These are phyloP conservation scores for Panthera leo DNA, from an alignment of 2,113 vertebrate species.

Conservation along the genomic window DNA sequence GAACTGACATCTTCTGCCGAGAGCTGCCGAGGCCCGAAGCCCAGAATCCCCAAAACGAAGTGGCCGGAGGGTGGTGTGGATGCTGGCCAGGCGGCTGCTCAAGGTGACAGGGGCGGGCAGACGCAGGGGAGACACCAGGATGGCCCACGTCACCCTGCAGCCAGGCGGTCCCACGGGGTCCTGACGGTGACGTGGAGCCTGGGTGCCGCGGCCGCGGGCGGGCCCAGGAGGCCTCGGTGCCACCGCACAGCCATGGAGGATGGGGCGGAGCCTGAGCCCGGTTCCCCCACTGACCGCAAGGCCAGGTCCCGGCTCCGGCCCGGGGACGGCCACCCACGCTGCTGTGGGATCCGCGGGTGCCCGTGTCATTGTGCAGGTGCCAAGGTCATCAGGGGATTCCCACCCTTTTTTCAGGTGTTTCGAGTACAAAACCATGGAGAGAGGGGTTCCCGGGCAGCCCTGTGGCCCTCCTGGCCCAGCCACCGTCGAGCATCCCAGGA, in stretches of 20 bases:
- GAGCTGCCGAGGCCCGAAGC: too few relatives aligned
- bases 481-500: neutral
- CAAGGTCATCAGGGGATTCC: neutral
- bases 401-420: neutral
- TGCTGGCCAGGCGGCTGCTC: too few relatives aligned
- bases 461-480: neutral
- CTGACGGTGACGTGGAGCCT: neutral
- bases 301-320: neutral
- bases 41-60: too few relatives aligned
- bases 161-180: too few relatives aligned
- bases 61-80: too few relatives aligned
- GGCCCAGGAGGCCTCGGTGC: too few relatives aligned
- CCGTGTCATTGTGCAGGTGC: neutral
- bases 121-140: too few relatives aligned
- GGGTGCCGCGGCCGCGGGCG: neutral
- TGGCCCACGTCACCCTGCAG: too few relatives aligned
- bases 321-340: fast-evolving
- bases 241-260: neutral
- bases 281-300: neutral
- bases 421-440: neutral
- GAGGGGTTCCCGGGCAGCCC: neutral
- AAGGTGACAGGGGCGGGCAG: too few relatives aligned
- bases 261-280: neutral
- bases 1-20: too few relatives aligned
- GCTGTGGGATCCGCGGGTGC: neutral